These are phyloP conservation scores for Lacanobia wlatinum DNA, from an alignment of 2,888 invertebrate species.

Conservation along the genomic window DNA sequence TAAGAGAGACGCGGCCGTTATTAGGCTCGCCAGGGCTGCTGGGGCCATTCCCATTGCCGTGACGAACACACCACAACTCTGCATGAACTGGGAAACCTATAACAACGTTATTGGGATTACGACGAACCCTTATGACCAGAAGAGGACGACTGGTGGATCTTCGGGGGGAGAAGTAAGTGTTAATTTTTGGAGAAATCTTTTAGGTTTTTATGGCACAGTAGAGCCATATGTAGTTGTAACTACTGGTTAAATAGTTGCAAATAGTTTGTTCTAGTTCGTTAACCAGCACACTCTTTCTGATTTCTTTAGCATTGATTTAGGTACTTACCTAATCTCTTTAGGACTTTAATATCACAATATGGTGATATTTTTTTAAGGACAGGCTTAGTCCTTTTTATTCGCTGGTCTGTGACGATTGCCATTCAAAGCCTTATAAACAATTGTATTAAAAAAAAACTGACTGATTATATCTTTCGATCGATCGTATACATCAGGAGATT, in stretches of 20 bases:
- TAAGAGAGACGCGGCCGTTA: constrained; percentile 93
- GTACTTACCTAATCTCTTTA: no score
- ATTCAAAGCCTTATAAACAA: not conserved
- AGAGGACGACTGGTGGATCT: constrained; percentile 96
- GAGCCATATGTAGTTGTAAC: no score
- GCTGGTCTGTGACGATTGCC: no score
- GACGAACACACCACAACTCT: constrained; percentile 97
- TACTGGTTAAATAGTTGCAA: no score
- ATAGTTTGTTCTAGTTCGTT: no score
- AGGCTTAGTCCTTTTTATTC: not conserved
- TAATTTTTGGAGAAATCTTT: not conserved
- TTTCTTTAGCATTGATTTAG: no score
- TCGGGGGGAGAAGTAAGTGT: constrained; percentile 95
- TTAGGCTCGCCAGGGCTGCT: constrained; percentile 93
- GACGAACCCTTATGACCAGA: constrained; percentile 96
- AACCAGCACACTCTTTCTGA: no score
- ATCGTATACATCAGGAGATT: not conserved
- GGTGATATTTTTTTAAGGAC: no score
- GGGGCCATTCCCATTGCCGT: constrained; percentile 96
- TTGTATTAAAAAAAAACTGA: not conserved
- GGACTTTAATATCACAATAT: no score
- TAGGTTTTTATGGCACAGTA: not conserved
- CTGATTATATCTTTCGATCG: not conserved
- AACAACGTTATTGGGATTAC: constrained; percentile 97
- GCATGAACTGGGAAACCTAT: constrained; percentile 97